These are phyloP conservation scores for Cephalopholis sonnerati DNA, from an alignment of 2,113 vertebrate genomes.

Conservation along the genomic window DNA sequence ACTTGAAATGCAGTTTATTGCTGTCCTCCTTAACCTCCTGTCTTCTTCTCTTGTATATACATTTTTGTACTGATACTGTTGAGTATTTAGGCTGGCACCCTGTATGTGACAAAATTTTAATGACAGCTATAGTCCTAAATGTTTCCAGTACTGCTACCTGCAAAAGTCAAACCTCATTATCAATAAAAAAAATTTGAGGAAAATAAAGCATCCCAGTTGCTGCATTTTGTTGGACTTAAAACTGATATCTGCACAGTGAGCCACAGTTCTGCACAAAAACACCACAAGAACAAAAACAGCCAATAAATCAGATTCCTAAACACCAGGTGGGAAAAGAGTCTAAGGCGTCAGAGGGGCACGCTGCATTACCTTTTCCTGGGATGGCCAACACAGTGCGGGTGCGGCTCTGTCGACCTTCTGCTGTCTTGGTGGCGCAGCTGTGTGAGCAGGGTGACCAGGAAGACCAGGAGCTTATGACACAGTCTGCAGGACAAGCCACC, in stretches of 20 bases:
- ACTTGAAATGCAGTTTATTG: background rate
- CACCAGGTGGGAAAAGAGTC: background rate
- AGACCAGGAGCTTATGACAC: constrained; percentile 91
- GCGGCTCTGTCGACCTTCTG: constrained; percentile 92
- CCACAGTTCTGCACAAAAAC: background rate
- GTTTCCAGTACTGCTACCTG: background rate
- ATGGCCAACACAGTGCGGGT: constrained; percentile 90
- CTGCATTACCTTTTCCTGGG: constrained; percentile 88
- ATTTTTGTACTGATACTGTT: background rate
- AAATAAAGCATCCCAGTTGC: background rate
- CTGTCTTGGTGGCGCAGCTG: constrained; percentile 90
- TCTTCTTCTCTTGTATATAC: background rate
- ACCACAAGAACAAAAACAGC: background rate
- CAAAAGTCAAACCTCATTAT: background rate
- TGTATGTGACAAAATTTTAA: background rate
- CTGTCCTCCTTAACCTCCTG: background rate
- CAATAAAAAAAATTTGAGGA: background rate
- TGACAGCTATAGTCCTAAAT: background rate
- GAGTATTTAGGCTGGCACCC: background rate
- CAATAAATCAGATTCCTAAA: background rate
- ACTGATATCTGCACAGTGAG: background rate
- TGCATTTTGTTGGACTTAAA: background rate
- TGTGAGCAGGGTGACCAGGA: constrained; percentile 93
- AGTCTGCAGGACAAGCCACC: constrained; percentile 90
- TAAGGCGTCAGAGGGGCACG: constrained; percentile 6